Base-by-base conservation (phyloP, 2,888 invertebrate genomes). In the Brachyptera risi region DNA sequence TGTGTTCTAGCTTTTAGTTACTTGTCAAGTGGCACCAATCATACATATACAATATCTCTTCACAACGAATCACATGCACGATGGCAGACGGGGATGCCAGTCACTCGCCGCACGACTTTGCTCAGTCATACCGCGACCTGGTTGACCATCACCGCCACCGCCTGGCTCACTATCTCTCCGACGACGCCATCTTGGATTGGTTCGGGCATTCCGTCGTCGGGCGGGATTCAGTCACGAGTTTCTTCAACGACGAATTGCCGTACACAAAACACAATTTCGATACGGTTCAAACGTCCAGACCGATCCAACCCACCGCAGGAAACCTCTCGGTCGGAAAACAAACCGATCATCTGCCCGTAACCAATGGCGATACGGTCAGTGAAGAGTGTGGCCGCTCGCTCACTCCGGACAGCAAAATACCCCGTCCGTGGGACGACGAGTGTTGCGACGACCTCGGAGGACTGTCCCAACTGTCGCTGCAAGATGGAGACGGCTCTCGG, bases 161-260 rank as follows among this genome's bases (percentile, higher is more conserved):
- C 2, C 27, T 63, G 21, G 19, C 51, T 27, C 4, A 17, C 7
- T 54, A 61, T 24, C 23, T 63, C 9, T 37, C 54, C 26, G 37
- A 60, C 5, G 57, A 63, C 23, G 54, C 57, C 7, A 23, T 60
- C 1, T 21, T 63, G 15, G 54, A 61, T 35, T 63, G 63, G 63
- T 63, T 63, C 56, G 63, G 60, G 7, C 51, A 38, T 9, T 47
- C 54, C 2, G 17, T 61, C 2, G 23, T n/a, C 9, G 60, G 63
- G 3, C 23, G 26, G 27, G 37, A 60, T n/a, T 37, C 44, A 15
- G 37, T 63, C 26, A 21, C 11, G 19, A 21, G 35, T 1, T 63
- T 58, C 31, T 17, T 63, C 13, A 19, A 37, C n/a, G 23, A 31
- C 11, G 54, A 63, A 15, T 3, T 60, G 13, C 51, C 42, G 7